phyloP scores from a whole-genome alignment of 2,797 vertebrate genomes.

The Ptychobarbus kaznakovi region DNA sequence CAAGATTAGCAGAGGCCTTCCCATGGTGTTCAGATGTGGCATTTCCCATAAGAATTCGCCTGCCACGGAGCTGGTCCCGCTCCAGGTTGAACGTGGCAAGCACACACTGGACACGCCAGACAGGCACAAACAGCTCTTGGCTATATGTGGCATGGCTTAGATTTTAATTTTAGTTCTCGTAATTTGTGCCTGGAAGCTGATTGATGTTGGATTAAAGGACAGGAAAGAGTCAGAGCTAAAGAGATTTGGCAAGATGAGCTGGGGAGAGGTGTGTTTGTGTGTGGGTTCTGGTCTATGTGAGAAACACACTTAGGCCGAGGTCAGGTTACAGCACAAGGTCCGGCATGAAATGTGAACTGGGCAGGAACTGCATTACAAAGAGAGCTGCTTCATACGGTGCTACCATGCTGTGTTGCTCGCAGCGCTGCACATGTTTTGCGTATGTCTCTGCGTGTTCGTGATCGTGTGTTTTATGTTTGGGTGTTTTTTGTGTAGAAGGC shows the following conservation, averaged over 20 bases:
- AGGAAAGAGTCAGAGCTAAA: slow-evolving; percentile 72
- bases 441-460: slow-evolving; percentile 31
- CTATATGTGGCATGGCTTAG: slow-evolving; percentile 72
- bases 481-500: slow-evolving; percentile 64
- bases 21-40: slow-evolving; percentile 22
- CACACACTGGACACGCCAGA: slow-evolving; percentile 35
- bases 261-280: slow-evolving; percentile 51
- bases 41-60: slow-evolving; percentile 32
- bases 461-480: slow-evolving; percentile 49
- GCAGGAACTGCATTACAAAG: slow-evolving; percentile 40
- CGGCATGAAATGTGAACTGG: slow-evolving; percentile 34
- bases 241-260: slow-evolving; percentile 73
- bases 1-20: slow-evolving; percentile 38
- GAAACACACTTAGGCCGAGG: slow-evolving; percentile 37
- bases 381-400: neutral
- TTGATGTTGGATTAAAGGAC: slow-evolving; percentile 76
- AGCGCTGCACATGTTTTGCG: slow-evolving; percentile 33
- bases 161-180: slow-evolving; percentile 72
- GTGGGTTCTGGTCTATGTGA: slow-evolving; percentile 32
- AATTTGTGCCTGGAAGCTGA: slow-evolving; percentile 72
- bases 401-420: slow-evolving; percentile 24
- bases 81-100: slow-evolving; percentile 47
- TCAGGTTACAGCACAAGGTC: slow-evolving; percentile 39
- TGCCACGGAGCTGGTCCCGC: slow-evolving; percentile 34
- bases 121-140: slow-evolving; percentile 63